Evolutionary conservation across 2,797 vertebrate species (phyloP), one percentile per base, ranked within the genome.

Genomic region (Crocodylus rhombifer): DNA sequence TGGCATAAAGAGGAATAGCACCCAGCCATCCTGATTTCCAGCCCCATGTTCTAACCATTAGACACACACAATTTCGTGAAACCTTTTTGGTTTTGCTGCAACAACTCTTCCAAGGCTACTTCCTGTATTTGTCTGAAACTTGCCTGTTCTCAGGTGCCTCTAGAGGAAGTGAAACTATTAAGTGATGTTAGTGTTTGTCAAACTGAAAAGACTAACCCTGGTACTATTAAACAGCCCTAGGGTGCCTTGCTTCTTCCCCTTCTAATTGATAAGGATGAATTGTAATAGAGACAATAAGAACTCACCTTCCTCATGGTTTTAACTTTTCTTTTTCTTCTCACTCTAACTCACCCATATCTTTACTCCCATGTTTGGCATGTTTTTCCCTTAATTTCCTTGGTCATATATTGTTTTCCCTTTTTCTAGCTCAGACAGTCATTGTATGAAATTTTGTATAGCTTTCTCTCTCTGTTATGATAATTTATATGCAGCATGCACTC

Each of bases 401-500:
- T 78, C 21, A 30, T 86, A 91, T n/a, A 67, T 84, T 30, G 86
- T 91, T 92, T 93, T 93, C 87, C 80, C 92, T 92, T 91, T 88
- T 91, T 90, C 36, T 79, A 78, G 88, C 75, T 88, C 56, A 26
- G 33, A 42, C 23, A 94, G 25, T 75, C 85, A 77, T 23, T 23
- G 23, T 74, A 36, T 36, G 14, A 21, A 14, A 4, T 91, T 95
- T 84, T 94, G 76, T 62, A 82, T 62, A 92, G 71, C 21, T 74
- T 78, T 17, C 63, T 89, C 91, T 95, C 81, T 89, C 84, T 87
- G 82, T 97, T 95, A n/a, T 71, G 76, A 86, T 94, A 69, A 93
- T 96, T 93, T 90, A 78, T 90, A 94, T 91, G 82, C 90, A 96
- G 77, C 88, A 80, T 79, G 78, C 83, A 85, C 92, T 92, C 91